Conservation (phyloP, 1,140 invertebrate species). For the Neodiprion fabricii region DNA sequence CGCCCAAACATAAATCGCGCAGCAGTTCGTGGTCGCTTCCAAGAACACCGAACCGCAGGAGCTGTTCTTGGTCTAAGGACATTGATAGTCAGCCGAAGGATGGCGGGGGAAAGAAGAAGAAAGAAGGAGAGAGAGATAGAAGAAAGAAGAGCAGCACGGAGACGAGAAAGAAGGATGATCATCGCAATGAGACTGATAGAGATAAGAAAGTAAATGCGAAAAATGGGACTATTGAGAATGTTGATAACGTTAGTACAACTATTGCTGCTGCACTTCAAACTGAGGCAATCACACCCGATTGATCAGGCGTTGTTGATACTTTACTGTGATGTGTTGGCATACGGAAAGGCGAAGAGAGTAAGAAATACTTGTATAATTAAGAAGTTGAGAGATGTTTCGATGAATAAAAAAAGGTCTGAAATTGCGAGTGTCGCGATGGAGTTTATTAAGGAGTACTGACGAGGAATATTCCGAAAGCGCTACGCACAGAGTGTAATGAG, state of each 20-base stretch:
- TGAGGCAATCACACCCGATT: background rate
- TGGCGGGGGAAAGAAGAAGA: conserved; percentile 12
- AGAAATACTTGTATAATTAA: too few relatives aligned
- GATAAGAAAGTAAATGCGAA: background rate
- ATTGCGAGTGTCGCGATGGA: too few relatives aligned
- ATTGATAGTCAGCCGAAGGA: conserved; percentile 24
- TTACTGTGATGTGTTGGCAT: too few relatives aligned
- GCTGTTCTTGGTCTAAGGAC: conserved; percentile 53
- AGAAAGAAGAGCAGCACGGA: conserved; percentile 18
- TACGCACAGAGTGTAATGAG: background rate
- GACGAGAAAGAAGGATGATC: background rate
- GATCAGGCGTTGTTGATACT: background rate
- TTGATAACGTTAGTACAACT: background rate
- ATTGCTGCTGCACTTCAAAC: background rate
- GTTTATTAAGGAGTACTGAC: too few relatives aligned
- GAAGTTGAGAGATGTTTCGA: too few relatives aligned
- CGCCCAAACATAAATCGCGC: conserved; percentile 41
- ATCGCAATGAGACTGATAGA: conserved; percentile 2
- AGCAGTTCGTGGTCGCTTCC: conserved; percentile 57
- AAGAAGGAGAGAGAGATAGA: conserved; percentile 21
- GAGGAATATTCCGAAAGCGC: background rate
- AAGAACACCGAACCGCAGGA: conserved; percentile 48
- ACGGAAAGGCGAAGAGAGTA: too few relatives aligned
- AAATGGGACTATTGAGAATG: background rate
- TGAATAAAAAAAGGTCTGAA: too few relatives aligned